These are phyloP conservation scores for Sylvia atricapilla DNA, from an alignment of 2,113 vertebrate genomes.

Conservation along the genomic window DNA sequence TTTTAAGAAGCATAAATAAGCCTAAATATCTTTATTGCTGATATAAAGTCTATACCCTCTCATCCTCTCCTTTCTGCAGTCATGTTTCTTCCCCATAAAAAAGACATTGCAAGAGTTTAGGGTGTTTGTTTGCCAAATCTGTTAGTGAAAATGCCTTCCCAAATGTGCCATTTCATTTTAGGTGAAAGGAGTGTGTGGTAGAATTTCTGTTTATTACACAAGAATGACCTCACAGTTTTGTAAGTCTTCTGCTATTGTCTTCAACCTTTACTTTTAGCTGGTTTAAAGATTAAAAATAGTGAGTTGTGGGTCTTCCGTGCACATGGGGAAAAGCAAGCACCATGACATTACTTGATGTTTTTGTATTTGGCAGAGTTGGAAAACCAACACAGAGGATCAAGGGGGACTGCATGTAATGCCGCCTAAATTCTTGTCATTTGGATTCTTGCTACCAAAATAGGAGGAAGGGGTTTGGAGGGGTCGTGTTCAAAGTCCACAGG, in stretches of 20 bases:
- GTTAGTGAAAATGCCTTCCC: not conserved
- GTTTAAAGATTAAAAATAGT: not conserved
- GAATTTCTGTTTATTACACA: not conserved
- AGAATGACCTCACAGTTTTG: not conserved
- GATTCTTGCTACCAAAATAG: not conserved
- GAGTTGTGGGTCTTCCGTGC: not conserved
- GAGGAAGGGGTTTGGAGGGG: not conserved
- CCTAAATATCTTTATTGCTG: not conserved
- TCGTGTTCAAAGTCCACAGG: rapidly evolving
- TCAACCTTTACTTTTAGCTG: not conserved
- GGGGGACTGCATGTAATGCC: not conserved
- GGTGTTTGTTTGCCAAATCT: not conserved
- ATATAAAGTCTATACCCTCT: not conserved
- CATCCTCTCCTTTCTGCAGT: not conserved
- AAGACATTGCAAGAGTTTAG: not conserved
- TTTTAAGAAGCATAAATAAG: not conserved
- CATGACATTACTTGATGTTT: not conserved
- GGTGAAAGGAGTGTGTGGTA: not conserved
- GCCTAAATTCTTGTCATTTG: not conserved
- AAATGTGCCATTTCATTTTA: not conserved
- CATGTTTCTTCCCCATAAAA: not conserved
- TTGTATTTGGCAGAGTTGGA: not conserved
- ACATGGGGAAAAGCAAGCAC: not conserved
- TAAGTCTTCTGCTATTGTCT: not conserved
- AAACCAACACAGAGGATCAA: not conserved